Conservation (phyloP, 2,797 vertebrate genomes). For the Sebastes iracundus region DNA sequence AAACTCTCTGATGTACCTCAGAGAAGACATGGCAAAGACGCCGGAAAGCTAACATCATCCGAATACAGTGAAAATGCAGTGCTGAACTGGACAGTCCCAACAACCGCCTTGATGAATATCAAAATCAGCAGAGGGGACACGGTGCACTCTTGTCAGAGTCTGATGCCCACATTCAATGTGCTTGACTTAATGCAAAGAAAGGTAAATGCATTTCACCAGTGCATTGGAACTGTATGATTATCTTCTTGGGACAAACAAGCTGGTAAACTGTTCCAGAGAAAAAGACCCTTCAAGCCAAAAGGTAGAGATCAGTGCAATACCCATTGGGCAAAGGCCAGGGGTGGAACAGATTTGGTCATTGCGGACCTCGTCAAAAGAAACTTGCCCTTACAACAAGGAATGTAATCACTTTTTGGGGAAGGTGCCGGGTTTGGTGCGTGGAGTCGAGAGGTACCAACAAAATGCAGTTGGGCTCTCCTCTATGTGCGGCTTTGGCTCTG, state of each 20-base stretch:
- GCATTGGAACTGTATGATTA: neutral
- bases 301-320: neutral
- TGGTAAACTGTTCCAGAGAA: slow-evolving; percentile 24
- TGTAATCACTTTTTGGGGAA: slow-evolving; percentile 1
- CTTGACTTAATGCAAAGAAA: neutral
- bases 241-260: neutral
- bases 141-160: neutral
- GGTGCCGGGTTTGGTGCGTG: slow-evolving; percentile 6
- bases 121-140: neutral
- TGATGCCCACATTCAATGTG: neutral
- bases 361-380: neutral
- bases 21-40: neutral
- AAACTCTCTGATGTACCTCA: neutral
- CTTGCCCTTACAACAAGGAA: neutral
- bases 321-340: neutral
- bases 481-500: slow-evolving; percentile 27
- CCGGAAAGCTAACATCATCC: neutral
- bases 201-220: neutral
- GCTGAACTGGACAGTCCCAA: neutral
- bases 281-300: slow-evolving; percentile 9
- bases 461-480: slow-evolving; percentile 37
- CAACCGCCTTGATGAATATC: neutral
- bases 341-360: neutral
- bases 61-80: neutral
- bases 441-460: slow-evolving; percentile 35